Evolutionary conservation across 2,113 vertebrate species (phyloP).

Genomic region (Marmota monax): DNA sequence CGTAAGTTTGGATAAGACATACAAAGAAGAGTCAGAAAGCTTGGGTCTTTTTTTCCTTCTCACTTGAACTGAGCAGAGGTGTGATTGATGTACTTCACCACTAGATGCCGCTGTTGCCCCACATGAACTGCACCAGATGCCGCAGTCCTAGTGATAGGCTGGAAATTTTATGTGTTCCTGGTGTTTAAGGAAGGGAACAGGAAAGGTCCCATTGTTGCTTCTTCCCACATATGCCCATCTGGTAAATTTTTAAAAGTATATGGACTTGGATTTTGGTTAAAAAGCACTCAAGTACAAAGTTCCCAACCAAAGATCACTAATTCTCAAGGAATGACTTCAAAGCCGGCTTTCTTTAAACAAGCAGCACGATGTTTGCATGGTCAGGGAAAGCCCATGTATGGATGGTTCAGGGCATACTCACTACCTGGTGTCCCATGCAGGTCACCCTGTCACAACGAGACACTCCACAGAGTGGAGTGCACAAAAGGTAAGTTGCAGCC

Average conservation of each 20-base stretch:
- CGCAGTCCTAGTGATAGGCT: rapidly evolving
- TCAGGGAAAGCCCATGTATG: neutral
- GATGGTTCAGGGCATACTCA: neutral
- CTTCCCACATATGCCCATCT: neutral
- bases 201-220: neutral
- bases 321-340: neutral
- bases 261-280: neutral
- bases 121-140: rapidly evolving
- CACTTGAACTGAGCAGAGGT: rapidly evolving
- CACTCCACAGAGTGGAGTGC: rapidly evolving
- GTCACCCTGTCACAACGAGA: neutral
- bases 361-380: neutral
- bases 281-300: neutral
- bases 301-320: neutral
- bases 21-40: neutral
- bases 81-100: neutral
- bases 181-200: neutral
- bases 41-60: neutral
- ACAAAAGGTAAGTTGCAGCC: neutral
- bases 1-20: neutral
- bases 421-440: neutral
- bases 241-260: neutral
- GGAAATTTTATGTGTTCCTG: neutral
- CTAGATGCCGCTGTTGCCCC: constrained; percentile 86
- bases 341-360: constrained; percentile 4